Evolutionary conservation across 2,888 invertebrate species (phyloP).

Genomic region (Scaeva pyrastri): DNA sequence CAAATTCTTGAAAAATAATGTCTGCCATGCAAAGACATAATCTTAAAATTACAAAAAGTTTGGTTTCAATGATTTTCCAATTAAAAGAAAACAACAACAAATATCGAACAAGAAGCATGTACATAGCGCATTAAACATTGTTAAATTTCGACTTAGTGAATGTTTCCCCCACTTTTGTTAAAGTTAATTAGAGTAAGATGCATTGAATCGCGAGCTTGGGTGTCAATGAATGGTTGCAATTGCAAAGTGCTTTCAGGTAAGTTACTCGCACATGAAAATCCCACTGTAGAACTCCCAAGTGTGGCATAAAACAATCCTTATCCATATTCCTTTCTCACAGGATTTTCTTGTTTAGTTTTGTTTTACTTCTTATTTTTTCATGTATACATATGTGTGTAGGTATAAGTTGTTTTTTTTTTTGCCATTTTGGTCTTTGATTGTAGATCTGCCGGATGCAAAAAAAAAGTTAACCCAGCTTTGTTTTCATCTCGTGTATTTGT

Average conservation of each 20-base stretch:
- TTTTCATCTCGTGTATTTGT: constrained; percentile 34
- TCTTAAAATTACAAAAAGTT: too few species aligned
- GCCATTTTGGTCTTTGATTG: neutral
- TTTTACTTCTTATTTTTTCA: neutral
- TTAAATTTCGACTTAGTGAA: neutral
- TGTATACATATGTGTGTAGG: too few species aligned
- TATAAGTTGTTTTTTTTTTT: constrained; percentile 11
- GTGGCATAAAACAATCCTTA: constrained; percentile 50
- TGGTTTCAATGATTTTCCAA: too few species aligned
- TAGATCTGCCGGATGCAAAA: neutral
- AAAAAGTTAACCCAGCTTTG: constrained; percentile 6
- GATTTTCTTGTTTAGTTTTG: constrained; percentile 8
- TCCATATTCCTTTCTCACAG: neutral
- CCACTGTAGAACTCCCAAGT: constrained; percentile 52
- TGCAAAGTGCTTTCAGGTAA: neutral
- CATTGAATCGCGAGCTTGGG: constrained; percentile 6
- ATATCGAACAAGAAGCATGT: neutral
- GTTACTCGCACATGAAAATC: constrained; percentile 12
- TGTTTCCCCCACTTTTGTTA: constrained; percentile 31
- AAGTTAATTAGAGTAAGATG: constrained; percentile 55
- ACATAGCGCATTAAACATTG: neutral
- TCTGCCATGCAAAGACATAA: too few species aligned
- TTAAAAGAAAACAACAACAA: neutral
- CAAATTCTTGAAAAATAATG: too few species aligned
- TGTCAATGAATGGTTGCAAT: constrained; percentile 20